Evolutionary conservation across 1,140 invertebrate genomes (phyloP).

Genomic region (Drosophila pachea): DNA sequence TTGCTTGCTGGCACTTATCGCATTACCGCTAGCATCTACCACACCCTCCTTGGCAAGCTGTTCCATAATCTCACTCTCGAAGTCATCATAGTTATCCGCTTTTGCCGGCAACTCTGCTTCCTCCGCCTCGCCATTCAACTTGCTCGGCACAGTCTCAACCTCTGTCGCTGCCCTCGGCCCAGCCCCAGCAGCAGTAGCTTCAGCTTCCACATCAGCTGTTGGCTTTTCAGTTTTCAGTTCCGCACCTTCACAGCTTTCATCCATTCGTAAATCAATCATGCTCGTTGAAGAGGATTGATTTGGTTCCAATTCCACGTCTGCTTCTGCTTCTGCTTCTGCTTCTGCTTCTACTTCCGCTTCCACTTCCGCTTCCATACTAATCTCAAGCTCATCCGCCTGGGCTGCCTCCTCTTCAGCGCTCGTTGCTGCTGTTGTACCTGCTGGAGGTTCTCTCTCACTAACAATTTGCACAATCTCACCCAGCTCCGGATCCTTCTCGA

Average conservation of each 20-base stretch:
- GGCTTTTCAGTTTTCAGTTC: background rate
- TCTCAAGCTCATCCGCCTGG: background rate
- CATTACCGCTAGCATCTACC: conserved; percentile 60
- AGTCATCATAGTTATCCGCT: conserved; percentile 45
- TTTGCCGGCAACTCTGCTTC: conserved; percentile 1
- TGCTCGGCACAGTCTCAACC: background rate
- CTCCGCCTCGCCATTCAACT: conserved; percentile 5
- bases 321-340: background rate
- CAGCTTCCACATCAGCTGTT: background rate
- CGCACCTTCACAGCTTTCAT: conserved; percentile 46
- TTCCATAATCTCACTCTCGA: conserved; percentile 61
- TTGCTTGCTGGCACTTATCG: conserved; percentile 47
- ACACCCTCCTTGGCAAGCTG: conserved; percentile 61
- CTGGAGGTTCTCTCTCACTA: conserved; percentile 23
- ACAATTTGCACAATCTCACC: conserved; percentile 77
- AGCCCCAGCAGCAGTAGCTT: background rate
- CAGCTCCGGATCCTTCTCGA: conserved; percentile 77
- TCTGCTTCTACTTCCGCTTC: conserved; percentile 13
- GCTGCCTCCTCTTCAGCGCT: background rate
- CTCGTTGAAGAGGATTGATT: conserved; percentile 24
- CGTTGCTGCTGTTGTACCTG: background rate
- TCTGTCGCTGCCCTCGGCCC: background rate
- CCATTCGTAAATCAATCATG: conserved; percentile 42
- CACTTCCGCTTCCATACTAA: conserved; percentile 14
- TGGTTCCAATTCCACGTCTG: background rate